Conservation (phyloP, 2,888 invertebrate species). For the Megalurothrips usitatus region DNA sequence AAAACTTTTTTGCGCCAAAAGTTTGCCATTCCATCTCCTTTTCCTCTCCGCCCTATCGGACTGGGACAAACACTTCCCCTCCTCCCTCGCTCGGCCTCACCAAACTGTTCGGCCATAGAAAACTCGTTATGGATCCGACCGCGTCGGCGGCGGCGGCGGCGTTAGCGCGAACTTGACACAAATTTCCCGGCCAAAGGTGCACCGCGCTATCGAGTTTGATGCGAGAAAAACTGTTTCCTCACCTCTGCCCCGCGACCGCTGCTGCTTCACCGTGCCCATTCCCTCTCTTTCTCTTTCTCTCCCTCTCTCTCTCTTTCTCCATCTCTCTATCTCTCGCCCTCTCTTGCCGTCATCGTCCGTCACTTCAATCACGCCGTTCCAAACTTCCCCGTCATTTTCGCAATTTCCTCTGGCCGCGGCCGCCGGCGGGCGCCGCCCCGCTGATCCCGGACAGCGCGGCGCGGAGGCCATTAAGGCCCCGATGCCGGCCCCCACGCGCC, state of each 20-base stretch:
- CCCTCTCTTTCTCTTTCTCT: too few species aligned
- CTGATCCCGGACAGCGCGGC: neutral
- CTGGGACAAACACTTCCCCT: neutral
- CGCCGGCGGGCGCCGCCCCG: neutral
- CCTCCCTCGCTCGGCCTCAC: neutral
- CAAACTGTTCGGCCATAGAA: neutral
- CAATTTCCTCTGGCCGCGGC: neutral
- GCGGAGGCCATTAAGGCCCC: neutral
- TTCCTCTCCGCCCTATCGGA: too few species aligned
- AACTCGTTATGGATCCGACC: constrained; percentile 8
- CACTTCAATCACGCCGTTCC: neutral
- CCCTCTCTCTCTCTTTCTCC: too few species aligned
- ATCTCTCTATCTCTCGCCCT: too few species aligned
- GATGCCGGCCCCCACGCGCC: too few species aligned
- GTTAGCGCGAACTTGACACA: neutral
- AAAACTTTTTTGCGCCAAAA: constrained; percentile 4
- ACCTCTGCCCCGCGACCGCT: neutral
- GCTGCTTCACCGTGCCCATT: neutral
- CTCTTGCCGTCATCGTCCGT: too few species aligned
- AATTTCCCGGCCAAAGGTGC: neutral
- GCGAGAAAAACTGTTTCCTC: neutral
- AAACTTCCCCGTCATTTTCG: constrained; percentile 9
- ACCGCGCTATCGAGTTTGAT: neutral
- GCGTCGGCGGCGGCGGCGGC: neutral
- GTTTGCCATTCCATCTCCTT: neutral